Conservation (phyloP, 2,888 invertebrate genomes). For the Tineola bisselliella region DNA sequence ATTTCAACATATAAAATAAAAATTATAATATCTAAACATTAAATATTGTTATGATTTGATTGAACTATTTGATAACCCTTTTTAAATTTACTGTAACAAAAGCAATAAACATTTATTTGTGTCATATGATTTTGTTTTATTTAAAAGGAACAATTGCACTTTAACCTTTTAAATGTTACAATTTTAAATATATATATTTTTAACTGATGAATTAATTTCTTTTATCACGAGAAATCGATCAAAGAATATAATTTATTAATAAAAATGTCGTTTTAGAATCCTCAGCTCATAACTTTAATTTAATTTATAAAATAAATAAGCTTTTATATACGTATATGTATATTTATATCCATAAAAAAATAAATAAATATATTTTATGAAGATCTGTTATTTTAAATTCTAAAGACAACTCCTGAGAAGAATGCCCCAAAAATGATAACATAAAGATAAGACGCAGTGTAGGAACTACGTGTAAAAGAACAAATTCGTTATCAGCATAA, state of each 20-base stretch:
- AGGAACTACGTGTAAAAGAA: constrained; percentile 20
- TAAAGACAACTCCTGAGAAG: background rate
- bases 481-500: constrained; percentile 9
- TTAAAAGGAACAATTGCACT: too few species aligned
- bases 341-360: background rate
- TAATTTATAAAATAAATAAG: too few species aligned
- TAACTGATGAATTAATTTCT: too few species aligned
- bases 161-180: too few species aligned
- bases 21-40: background rate
- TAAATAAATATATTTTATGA: constrained; percentile 24
- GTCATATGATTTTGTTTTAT: background rate
- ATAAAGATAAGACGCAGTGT: constrained; percentile 38
- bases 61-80: background rate
- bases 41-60: background rate
- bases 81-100: background rate
- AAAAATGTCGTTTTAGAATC: too few species aligned
- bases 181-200: too few species aligned
- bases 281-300: too few species aligned
- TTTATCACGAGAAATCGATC: too few species aligned
- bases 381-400: background rate
- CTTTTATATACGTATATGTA: too few species aligned
- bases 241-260: too few species aligned
- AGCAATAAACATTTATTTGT: background rate
- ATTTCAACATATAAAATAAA: too few species aligned
- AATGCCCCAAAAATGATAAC: constrained; percentile 5